Conservation (phyloP, 2,113 vertebrate genomes). For the Chitala chitala region DNA sequence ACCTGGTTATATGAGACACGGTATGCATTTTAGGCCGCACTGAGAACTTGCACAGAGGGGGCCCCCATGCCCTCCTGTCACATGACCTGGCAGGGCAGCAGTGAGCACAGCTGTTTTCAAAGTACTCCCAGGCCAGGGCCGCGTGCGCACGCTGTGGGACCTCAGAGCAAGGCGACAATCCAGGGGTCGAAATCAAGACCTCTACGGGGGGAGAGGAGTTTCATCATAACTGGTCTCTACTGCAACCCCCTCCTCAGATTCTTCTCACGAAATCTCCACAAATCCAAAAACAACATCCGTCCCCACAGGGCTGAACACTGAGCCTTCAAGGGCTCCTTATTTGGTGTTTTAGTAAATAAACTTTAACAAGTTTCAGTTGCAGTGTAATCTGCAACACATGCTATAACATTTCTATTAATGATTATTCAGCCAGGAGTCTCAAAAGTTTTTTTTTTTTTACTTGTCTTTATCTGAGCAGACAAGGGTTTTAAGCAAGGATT, state of each 20-base stretch:
- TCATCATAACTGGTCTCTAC: neutral
- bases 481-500: neutral
- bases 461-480: neutral
- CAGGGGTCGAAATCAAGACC: neutral
- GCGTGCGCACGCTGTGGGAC: neutral
- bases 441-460: neutral
- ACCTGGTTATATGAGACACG: no score
- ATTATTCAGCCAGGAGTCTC: neutral
- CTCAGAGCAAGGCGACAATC: neutral
- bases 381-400: neutral
- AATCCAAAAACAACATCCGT: neutral
- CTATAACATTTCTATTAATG: neutral
- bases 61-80: constrained; percentile 6
- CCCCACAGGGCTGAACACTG: neutral
- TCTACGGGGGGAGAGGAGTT: constrained; percentile 5
- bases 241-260: neutral
- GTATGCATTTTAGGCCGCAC: neutral
- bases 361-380: neutral
- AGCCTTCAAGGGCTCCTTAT: neutral
- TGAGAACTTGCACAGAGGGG: neutral
- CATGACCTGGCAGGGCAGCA: constrained; percentile 7
- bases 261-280: neutral
- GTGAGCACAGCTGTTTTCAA: neutral
- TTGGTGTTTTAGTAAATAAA: neutral
- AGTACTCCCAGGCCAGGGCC: no score